These are phyloP conservation scores for Sarcophaga bullata DNA, from an alignment of 1,140 invertebrate species.

Conservation along the genomic window DNA sequence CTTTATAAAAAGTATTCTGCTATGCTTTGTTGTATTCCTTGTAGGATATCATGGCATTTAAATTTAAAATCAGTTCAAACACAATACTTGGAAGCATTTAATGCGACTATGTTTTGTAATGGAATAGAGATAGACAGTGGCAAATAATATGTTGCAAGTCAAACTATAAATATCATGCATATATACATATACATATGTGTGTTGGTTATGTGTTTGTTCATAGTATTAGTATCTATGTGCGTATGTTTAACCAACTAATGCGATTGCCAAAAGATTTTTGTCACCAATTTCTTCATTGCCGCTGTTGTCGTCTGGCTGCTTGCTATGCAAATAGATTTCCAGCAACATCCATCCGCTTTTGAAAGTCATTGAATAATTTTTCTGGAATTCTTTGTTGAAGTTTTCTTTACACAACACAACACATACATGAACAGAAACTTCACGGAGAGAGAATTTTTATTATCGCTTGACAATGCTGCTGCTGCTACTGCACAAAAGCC, in stretches of 20 bases:
- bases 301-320: neutral
- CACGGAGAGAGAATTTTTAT: neutral
- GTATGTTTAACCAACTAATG: slow-evolving; percentile 13
- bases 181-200: neutral
- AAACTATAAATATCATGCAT: neutral
- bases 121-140: neutral
- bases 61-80: neutral
- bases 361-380: slow-evolving; percentile 10
- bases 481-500: neutral
- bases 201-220: neutral
- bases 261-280: slow-evolving; percentile 16
- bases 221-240: neutral
- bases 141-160: too few relatives aligned
- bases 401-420: too few relatives aligned
- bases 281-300: neutral
- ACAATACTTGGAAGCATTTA: neutral
- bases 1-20: too few relatives aligned
- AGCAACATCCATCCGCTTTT: slow-evolving; percentile 5
- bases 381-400: neutral
- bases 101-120: neutral
- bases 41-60: too few relatives aligned
- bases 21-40: too few relatives aligned
- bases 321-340: slow-evolving; percentile 10
- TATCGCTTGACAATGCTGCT: neutral
- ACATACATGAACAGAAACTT: too few relatives aligned